A percentile compares a stretch with the other conserved stretches of the same genome.
phyloP scores from a whole-genome alignment of 2,797 vertebrate genomes.

The Semaprochilodus insignis region DNA sequence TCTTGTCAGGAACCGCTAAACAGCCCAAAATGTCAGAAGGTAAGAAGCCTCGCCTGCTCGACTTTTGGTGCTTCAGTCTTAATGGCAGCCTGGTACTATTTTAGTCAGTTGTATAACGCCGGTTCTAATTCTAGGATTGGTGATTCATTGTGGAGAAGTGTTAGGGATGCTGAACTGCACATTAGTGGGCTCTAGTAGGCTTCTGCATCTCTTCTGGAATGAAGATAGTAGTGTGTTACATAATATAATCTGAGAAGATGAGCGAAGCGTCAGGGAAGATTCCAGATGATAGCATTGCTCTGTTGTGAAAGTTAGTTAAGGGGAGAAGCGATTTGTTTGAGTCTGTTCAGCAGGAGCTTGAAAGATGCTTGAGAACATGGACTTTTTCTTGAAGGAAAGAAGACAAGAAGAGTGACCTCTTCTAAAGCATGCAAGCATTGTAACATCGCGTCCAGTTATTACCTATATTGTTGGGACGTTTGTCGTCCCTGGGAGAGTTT shows the following conservation, averaged over 20 bases:
- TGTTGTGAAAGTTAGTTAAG: background rate
- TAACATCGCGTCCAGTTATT: too few relatives aligned
- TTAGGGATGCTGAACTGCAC: constrained; percentile 3
- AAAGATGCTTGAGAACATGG: background rate
- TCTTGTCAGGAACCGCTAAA: background rate
- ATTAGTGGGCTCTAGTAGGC: background rate
- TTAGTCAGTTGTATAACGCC: constrained; percentile 35
- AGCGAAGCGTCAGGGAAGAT: background rate
- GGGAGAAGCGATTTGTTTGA: background rate
- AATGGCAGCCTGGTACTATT: constrained; percentile 31
- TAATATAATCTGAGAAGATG: constrained; percentile 69
- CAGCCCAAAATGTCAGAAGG: constrained; percentile 2
- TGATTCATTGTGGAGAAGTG: constrained; percentile 44
- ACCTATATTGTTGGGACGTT: too few relatives aligned
- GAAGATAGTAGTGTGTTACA: constrained; percentile 70
- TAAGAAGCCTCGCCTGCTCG: background rate
- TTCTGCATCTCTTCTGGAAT: background rate
- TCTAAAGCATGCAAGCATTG: too few relatives aligned
- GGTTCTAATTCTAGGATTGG: constrained; percentile 41
- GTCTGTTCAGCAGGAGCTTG: background rate
- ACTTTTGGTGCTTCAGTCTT: constrained; percentile 2
- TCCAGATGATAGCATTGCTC: background rate
- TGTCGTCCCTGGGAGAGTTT: too few relatives aligned
- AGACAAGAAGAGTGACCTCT: too few relatives aligned
- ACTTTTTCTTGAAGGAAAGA: background rate